Conservation (phyloP, 2,888 invertebrate genomes). For the Limenitis camilla region DNA sequence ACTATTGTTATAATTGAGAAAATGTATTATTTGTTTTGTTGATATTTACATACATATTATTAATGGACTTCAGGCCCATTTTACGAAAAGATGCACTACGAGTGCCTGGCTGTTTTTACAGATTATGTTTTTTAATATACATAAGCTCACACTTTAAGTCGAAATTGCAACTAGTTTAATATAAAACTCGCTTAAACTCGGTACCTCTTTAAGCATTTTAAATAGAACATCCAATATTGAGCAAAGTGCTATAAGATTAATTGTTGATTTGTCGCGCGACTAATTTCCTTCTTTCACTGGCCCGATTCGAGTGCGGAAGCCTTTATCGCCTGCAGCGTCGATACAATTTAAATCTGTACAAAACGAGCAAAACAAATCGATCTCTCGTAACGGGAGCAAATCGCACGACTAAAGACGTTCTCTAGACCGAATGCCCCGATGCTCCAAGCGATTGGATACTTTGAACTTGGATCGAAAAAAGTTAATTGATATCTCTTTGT, state of each 20-base stretch:
- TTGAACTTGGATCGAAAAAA: slow-evolving; percentile 58
- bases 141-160: too few relatives aligned
- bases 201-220: neutral
- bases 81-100: too few relatives aligned
- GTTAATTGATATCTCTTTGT: slow-evolving; percentile 69
- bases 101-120: too few relatives aligned
- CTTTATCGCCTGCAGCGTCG: slow-evolving; percentile 64
- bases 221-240: neutral
- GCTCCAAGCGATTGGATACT: slow-evolving; percentile 60
- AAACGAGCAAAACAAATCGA: slow-evolving; percentile 67
- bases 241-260: slow-evolving; percentile 17
- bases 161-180: too few relatives aligned
- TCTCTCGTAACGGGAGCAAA: slow-evolving; percentile 68
- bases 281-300: slow-evolving; percentile 49
- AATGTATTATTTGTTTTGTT: too few relatives aligned
- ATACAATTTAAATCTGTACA: slow-evolving; percentile 69
- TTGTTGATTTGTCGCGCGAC: slow-evolving; percentile 31
- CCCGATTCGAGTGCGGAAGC: slow-evolving; percentile 46
- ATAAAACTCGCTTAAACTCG: too few relatives aligned
- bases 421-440: slow-evolving; percentile 53
- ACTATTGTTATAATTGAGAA: too few relatives aligned
- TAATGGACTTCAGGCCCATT: too few relatives aligned
- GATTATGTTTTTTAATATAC: too few relatives aligned
- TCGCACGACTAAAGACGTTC: slow-evolving; percentile 66
- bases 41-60: too few relatives aligned